Evolutionary conservation across 1,140 invertebrate species (phyloP), one percentile per base, ranked within the genome.

Genomic region (Microplitis mediator): DNA sequence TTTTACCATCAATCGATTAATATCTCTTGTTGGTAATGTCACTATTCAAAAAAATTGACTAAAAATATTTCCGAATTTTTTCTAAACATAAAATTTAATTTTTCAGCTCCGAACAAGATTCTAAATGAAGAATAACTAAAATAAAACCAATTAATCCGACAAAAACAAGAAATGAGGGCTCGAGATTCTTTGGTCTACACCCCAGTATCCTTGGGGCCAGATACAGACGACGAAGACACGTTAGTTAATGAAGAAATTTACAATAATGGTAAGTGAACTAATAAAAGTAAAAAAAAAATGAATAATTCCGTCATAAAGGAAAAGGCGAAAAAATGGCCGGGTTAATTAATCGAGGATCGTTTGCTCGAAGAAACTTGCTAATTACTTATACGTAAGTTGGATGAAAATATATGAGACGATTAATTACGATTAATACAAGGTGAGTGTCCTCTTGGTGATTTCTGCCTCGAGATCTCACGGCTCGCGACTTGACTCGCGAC

Each of bases 171-270:
- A 72, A 87, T 86, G 85, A 86, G 81, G 73, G 82, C 83, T 35
- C 81, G 86, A 69, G 86, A 87, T 64, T 86, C 85, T 14, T 70
- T 85, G 61, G 85, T 87, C 6, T 87, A 85, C 68, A 87, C 86
- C 4, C 86, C 86, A 54, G 83, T 87, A 62, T 86, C 86, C n/a
- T 78, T 87, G 16, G 84, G 85, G 16, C 84, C 86, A 60, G 86
- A 87, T 75, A 87, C 85, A 13, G 86, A 87, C 67, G 86, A 87
- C 71, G 85, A 87, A 73, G 86, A 87, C 69, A 87, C 86, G 4
- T 71, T 87, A 68, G 86, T 87, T 70, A 86, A 87, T 52, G 86
- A 81, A 35, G 86, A 87, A 77, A 79, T 87, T 32, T 87, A 87
- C 77, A 85, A 80, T 32, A 86, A 86, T 73, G 86, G 86, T 86